Percentiles rank a stretch among this genome's conserved stretches.
These are phyloP conservation scores for Cheilosia vulpina DNA, from an alignment of 2,888 invertebrate species.

Conservation along the genomic window DNA sequence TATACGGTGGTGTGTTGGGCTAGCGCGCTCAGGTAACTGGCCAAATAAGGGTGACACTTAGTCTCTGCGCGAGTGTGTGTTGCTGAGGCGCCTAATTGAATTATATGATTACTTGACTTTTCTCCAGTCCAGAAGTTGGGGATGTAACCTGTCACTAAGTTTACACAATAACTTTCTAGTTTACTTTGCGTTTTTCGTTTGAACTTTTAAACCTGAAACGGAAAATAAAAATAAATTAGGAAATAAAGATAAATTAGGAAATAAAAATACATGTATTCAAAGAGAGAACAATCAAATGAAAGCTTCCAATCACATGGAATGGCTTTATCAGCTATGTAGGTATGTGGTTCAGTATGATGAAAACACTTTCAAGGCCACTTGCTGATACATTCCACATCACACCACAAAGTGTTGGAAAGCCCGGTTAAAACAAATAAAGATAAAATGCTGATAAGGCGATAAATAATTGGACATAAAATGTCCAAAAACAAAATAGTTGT, in stretches of 20 bases:
- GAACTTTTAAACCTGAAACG: conserved; percentile 47
- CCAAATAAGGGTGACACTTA: conserved; percentile 39
- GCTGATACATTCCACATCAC: conserved; percentile 9
- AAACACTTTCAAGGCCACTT: conserved; percentile 32
- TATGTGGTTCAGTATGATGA: conserved; percentile 16
- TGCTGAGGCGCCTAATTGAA: conserved; percentile 49
- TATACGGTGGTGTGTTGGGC: conserved; percentile 20
- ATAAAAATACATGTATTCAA: neutral
- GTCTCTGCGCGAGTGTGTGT: neutral
- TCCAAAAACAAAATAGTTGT: conserved; percentile 1
- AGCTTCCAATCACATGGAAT: neutral
- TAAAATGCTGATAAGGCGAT: conserved; percentile 39
- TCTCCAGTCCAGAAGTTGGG: conserved; percentile 1
- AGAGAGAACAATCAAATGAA: neutral
- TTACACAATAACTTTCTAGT: conserved; percentile 23
- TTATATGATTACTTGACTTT: conserved; percentile 60
- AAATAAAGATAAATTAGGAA: neutral
- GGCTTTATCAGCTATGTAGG: conserved; percentile 7
- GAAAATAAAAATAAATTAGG: conserved; percentile 3
- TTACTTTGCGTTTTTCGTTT: conserved; percentile 25
- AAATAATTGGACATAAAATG: neutral
- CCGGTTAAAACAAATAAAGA: conserved; percentile 9
- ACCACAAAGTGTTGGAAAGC: conserved; percentile 15
- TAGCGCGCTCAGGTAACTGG: conserved; percentile 38
- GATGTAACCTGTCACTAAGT: conserved; percentile 41